Conservation (phyloP, 2,797 vertebrate species). For the Cynopterus sphinx region DNA sequence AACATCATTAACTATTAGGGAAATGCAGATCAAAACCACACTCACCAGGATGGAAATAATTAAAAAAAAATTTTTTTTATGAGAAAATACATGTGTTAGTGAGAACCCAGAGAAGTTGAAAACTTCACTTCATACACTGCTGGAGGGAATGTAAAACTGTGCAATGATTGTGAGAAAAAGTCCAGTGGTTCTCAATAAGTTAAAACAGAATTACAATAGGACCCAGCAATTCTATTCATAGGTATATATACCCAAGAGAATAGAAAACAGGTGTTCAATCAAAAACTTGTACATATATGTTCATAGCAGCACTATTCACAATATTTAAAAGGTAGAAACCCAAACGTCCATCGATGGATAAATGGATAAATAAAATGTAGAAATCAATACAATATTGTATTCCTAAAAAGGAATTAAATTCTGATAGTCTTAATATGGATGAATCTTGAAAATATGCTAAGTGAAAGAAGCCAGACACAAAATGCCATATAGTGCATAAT, state of each 20-base stretch:
- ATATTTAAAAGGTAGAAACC: background rate
- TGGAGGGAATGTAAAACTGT: background rate
- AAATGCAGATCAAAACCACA: background rate
- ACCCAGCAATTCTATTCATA: background rate
- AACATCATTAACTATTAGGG: background rate
- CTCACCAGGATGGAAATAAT: background rate
- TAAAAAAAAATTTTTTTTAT: background rate
- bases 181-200: background rate
- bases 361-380: background rate
- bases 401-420: background rate
- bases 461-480: background rate
- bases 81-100: background rate
- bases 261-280: slow-evolving; percentile 18
- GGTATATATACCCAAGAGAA: background rate
- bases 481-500: background rate
- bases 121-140: background rate
- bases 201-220: background rate
- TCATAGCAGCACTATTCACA: background rate
- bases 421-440: background rate
- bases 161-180: background rate
- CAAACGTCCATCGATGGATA: background rate
- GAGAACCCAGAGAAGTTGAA: background rate
- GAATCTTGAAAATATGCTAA: background rate
- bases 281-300: background rate
- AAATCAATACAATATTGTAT: background rate